phyloP scores from a whole-genome alignment of 2,113 vertebrate species.

The Leptobrachium leishanense region DNA sequence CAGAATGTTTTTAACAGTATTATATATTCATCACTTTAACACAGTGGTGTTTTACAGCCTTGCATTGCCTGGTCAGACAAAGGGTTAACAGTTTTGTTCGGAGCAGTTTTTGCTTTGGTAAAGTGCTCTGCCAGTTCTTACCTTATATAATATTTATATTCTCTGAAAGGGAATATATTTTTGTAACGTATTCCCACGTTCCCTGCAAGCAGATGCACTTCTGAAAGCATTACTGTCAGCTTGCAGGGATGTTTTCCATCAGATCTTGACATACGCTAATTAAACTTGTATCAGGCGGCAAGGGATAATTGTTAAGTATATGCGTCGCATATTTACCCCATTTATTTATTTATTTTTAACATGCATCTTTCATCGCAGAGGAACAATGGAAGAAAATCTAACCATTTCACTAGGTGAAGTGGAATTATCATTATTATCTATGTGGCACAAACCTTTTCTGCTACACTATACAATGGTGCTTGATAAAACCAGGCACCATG shows the following conservation, averaged over 20 bases:
- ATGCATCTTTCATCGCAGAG: neutral
- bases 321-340: constrained; percentile 17
- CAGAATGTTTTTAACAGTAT: too few species aligned
- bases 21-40: too few species aligned
- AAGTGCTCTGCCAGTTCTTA: constrained; percentile 5
- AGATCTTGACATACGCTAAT: constrained; percentile 44
- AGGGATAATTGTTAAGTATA: constrained; percentile 35
- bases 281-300: constrained; percentile 40
- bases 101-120: neutral
- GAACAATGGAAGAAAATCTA: neutral
- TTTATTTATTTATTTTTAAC: neutral
- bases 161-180: constrained; percentile 46
- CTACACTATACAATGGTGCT: too few species aligned
- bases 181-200: constrained; percentile 44
- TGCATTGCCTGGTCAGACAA: neutral
- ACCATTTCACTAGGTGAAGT: neutral
- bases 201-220: constrained; percentile 43
- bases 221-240: constrained; percentile 47
- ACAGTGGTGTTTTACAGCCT: too few species aligned
- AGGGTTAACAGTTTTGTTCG: constrained; percentile 19
- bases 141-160: constrained; percentile 48
- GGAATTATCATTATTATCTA: too few species aligned
- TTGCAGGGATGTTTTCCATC: constrained; percentile 44
- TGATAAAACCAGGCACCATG: too few species aligned
- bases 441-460: too few species aligned